phyloP scores from a whole-genome alignment of 1,140 invertebrate species.

The Pinna nobilis region DNA sequence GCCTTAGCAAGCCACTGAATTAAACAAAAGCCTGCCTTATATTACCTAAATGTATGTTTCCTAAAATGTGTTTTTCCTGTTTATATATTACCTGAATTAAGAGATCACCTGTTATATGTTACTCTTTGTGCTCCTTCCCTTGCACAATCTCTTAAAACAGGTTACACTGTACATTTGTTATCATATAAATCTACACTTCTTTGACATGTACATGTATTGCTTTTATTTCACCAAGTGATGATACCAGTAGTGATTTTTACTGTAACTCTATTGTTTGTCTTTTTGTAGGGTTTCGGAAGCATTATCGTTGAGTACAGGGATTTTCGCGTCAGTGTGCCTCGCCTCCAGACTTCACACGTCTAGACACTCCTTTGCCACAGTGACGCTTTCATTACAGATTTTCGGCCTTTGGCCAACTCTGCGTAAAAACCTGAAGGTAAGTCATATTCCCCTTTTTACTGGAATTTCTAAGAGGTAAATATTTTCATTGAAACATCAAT shows the following conservation, averaged over 20 bases:
- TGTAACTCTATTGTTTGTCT: constrained; percentile 18
- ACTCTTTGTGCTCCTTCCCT: neutral
- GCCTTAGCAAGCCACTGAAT: too few relatives aligned
- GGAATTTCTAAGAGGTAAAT: neutral
- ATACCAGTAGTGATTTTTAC: too few relatives aligned
- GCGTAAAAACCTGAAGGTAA: constrained; percentile 77
- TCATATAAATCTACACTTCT: too few relatives aligned
- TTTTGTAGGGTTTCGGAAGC: constrained; percentile 82
- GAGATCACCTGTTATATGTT: too few relatives aligned
- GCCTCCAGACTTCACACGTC: constrained; percentile 90
- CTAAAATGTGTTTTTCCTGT: too few relatives aligned
- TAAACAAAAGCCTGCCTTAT: too few relatives aligned
- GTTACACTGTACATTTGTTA: neutral
- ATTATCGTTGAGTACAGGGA: constrained; percentile 89
- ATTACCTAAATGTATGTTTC: too few relatives aligned
- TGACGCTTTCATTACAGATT: constrained; percentile 88
- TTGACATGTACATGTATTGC: too few relatives aligned
- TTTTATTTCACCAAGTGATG: too few relatives aligned
- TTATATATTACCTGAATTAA: too few relatives aligned
- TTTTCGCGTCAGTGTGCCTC: constrained; percentile 95
- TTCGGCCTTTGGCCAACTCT: constrained; percentile 93
- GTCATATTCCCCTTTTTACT: neutral
- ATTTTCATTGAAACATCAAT: neutral
- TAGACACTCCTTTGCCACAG: constrained; percentile 90
- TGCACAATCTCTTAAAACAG: too few relatives aligned